Conservation (phyloP, 2,888 invertebrate species). For the Gasteruption jaculator region DNA sequence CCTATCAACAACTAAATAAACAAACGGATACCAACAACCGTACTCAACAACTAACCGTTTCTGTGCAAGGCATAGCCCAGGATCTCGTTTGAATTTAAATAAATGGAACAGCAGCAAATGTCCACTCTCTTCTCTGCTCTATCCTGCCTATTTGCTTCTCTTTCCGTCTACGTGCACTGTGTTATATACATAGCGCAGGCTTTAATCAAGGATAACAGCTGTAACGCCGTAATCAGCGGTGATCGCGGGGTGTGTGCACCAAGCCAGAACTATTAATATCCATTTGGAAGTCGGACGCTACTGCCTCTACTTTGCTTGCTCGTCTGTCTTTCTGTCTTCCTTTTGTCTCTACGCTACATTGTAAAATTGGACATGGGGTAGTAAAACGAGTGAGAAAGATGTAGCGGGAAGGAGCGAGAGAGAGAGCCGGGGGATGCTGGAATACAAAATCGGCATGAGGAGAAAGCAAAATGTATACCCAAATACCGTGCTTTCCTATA, state of each 20-base stretch:
- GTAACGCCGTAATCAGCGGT: constrained; percentile 42
- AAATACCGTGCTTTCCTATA: too few species aligned
- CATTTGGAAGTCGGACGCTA: constrained; percentile 33
- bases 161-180: constrained; percentile 7
- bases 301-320: background rate
- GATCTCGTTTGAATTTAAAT: constrained; percentile 27
- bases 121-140: too few species aligned
- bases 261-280: constrained; percentile 44
- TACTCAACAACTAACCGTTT: too few species aligned
- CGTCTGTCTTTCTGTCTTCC: constrained; percentile 3
- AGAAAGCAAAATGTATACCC: too few species aligned
- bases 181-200: too few species aligned
- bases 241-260: constrained; percentile 40
- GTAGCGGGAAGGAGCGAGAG: constrained; percentile 13
- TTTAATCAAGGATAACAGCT: constrained; percentile 45
- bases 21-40: too few species aligned
- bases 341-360: constrained; percentile 18
- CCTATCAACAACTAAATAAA: too few species aligned
- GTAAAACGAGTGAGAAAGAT: constrained; percentile 19
- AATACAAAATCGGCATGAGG: background rate
- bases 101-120: too few species aligned
- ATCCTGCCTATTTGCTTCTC: too few species aligned
- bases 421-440: constrained; percentile 13
- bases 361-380: constrained; percentile 26
- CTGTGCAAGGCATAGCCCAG: constrained; percentile 20